Conservation (phyloP, 2,113 vertebrate genomes). For the Pelobates fuscus region DNA sequence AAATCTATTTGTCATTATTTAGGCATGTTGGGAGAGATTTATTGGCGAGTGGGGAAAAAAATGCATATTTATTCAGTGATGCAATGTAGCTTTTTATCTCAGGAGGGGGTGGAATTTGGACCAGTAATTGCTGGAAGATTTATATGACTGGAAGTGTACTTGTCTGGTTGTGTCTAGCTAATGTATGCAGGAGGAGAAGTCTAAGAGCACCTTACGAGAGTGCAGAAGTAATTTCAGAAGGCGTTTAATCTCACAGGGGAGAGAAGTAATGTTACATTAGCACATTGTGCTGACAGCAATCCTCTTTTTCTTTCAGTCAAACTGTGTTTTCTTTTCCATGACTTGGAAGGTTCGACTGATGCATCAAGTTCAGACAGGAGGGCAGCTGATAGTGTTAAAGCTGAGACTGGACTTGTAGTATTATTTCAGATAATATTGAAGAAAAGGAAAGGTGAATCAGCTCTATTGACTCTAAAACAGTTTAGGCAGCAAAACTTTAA, state of each 20-base stretch:
- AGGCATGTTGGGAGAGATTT: constrained; percentile 40
- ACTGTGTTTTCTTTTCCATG: constrained; percentile 43
- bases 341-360: constrained; percentile 30
- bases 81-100: constrained; percentile 52
- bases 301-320: constrained; percentile 6
- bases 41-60: constrained; percentile 33
- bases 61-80: rapidly evolving
- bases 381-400: background rate
- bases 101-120: background rate
- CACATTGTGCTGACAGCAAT: constrained; percentile 20
- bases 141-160: constrained; percentile 50
- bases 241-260: constrained; percentile 46
- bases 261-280: constrained; percentile 15
- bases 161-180: constrained; percentile 43
- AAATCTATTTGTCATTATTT: background rate
- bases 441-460: too few relatives aligned
- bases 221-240: constrained; percentile 48
- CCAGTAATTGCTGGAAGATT: constrained; percentile 43
- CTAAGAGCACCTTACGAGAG: constrained; percentile 51
- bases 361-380: constrained; percentile 36
- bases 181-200: constrained; percentile 6
- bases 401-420: constrained; percentile 34
- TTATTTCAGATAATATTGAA: background rate
- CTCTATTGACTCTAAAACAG: too few relatives aligned
- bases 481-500: too few relatives aligned